Conservation (phyloP, 1,140 invertebrate species). For the Habropoda laboriosa region DNA sequence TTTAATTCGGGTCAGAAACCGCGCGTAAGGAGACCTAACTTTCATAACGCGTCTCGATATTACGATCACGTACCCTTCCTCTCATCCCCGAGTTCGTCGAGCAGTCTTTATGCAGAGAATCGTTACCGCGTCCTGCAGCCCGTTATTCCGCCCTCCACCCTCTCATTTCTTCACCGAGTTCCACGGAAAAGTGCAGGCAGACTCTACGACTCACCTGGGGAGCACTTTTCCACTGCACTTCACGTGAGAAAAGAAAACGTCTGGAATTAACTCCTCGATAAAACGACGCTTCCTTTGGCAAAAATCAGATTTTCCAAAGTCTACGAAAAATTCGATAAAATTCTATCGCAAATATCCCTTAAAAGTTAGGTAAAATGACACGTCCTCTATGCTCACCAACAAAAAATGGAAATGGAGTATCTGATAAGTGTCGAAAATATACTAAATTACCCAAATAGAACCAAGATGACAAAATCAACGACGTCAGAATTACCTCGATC, state of each 20-base stretch:
- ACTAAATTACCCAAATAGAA: too few relatives aligned
- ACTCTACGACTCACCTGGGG: neutral
- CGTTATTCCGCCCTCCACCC: neutral
- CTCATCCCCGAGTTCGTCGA: neutral
- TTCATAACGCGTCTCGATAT: constrained; percentile 42
- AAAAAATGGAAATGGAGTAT: too few relatives aligned
- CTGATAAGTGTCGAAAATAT: too few relatives aligned
- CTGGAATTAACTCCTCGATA: neutral
- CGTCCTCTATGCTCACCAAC: too few relatives aligned
- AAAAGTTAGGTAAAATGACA: too few relatives aligned
- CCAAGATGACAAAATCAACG: too few relatives aligned
- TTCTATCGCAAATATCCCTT: too few relatives aligned
- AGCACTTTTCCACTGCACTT: neutral
- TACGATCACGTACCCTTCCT: constrained; percentile 34
- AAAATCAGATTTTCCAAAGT: neutral
- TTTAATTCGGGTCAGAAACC: constrained; percentile 37
- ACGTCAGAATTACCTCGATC: too few relatives aligned
- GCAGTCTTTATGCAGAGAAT: constrained; percentile 27
- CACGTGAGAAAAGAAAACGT: neutral
- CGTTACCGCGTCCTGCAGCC: constrained; percentile 2
- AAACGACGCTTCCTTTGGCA: neutral
- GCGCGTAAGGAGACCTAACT: neutral
- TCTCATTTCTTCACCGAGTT: constrained; percentile 24
- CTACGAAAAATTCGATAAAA: too few relatives aligned
- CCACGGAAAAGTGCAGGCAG: neutral